Evolutionary conservation across 2,797 vertebrate genomes (phyloP), one percentile per base, ranked within the genome.

Genomic region (Sebastes elongatus): DNA sequence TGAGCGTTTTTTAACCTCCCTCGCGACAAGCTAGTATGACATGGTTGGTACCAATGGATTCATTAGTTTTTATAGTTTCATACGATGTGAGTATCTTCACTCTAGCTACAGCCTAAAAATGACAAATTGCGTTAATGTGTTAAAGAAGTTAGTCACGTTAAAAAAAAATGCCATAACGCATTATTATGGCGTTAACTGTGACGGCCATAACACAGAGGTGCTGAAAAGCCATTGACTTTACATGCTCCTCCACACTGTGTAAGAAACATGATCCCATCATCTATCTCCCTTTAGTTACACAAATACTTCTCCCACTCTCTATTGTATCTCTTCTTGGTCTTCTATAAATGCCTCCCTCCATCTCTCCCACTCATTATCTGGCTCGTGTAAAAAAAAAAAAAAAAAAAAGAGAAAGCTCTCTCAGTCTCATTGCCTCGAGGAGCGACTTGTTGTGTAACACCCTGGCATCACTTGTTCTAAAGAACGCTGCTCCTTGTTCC

Each of bases 291-390:
- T 88, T 80, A 85, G 78, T 83, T 82, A 32, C 81, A 89, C 89
- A 90, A 89, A 88, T 85, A 86, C 71, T 55, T 90, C 89, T 78
- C 85, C 88, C 84, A 84, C 86, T 53, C 53, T 71, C 76, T 76
- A 46, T 80, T 84, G 61, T 85, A 78, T 74, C 76, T 85, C 32
- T 32, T 72, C 68, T 77, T 60, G 25, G 7, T 46, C 72, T 42
- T 46, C 86, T 89, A 78, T 83, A 91, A 92, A 92, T 81, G 82
- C 78, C 83, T 87, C 71, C 27, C 80, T 89, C 76, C 76, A 73
- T 81, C 80, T 84, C 88, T 85, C 92, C 92, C 91, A 93, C 92
- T 93, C 89, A 83, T 86, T 92, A 92, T 89, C 78, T 87, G 81
- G 71, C 86, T 81, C 42, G 53, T 73, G 74, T 81, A 86, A 30